phyloP scores from a whole-genome alignment of 2,113 vertebrate species.

The Theropithecus gelada region DNA sequence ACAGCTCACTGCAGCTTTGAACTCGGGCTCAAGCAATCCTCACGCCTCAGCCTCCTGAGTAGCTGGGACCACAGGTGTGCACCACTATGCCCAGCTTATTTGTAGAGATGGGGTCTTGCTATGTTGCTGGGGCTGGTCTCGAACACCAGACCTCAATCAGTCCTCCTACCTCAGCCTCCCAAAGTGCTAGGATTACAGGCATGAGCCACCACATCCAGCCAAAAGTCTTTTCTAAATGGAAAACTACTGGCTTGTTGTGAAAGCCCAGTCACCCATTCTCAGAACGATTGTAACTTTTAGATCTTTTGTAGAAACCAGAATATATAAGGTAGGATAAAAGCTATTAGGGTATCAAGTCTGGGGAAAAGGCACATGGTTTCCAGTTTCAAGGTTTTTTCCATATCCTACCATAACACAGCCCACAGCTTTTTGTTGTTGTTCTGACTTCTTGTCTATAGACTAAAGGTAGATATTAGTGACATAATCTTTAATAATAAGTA shows the following conservation, averaged over 20 bases:
- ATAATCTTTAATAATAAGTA: background rate
- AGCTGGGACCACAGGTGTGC: no score
- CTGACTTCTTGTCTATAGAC: background rate
- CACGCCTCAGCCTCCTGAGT: no score
- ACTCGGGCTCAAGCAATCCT: no score
- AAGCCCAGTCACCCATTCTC: background rate
- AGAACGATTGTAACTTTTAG: background rate
- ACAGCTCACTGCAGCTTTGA: no score
- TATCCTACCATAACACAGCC: background rate
- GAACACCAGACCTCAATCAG: no score
- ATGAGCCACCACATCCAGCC: background rate
- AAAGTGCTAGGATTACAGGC: no score
- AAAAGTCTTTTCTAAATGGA: background rate
- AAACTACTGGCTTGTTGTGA: background rate
- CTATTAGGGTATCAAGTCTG: background rate
- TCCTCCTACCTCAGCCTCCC: no score
- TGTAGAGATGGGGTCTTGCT: no score
- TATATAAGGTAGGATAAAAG: background rate
- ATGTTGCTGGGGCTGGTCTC: no score
- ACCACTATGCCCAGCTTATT: no score
- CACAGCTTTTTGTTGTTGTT: slow-evolving; percentile 7
- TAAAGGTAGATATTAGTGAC: background rate
- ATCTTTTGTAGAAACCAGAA: background rate
- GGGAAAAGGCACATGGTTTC: background rate
- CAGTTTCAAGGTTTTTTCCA: background rate